Conservation (phyloP, 2,797 vertebrate genomes). For the Neopelma chrysocephalum region DNA sequence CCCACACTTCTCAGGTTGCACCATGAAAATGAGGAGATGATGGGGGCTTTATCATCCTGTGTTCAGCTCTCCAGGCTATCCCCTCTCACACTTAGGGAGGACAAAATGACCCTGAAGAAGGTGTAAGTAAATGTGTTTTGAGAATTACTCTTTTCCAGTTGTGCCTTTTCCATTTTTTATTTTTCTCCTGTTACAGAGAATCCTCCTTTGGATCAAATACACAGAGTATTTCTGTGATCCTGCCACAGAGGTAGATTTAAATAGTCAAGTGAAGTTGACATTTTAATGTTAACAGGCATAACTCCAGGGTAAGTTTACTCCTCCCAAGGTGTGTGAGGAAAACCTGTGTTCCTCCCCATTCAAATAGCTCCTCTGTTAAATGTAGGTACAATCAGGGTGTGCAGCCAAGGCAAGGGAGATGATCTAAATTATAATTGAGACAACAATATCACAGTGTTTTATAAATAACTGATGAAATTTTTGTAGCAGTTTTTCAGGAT, state of each 20-base stretch:
- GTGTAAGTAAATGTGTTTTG: background rate
- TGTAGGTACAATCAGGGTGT: background rate
- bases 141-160: background rate
- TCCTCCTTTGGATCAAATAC: fast-evolving
- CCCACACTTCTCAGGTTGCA: background rate
- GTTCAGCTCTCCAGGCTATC: background rate
- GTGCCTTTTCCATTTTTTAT: background rate
- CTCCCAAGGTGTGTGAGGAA: background rate
- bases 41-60: background rate
- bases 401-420: background rate
- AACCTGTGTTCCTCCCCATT: background rate
- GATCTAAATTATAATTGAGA: background rate
- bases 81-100: background rate
- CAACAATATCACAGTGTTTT: background rate
- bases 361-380: background rate
- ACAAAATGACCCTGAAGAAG: background rate
- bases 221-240: background rate
- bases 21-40: background rate
- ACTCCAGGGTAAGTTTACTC: background rate
- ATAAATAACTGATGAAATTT: background rate
- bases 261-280: background rate
- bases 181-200: background rate
- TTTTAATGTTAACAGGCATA: background rate
- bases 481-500: background rate
- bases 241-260: background rate